phyloP scores from a whole-genome alignment of 2,888 invertebrate genomes.

The Thymelicus sylvestris region DNA sequence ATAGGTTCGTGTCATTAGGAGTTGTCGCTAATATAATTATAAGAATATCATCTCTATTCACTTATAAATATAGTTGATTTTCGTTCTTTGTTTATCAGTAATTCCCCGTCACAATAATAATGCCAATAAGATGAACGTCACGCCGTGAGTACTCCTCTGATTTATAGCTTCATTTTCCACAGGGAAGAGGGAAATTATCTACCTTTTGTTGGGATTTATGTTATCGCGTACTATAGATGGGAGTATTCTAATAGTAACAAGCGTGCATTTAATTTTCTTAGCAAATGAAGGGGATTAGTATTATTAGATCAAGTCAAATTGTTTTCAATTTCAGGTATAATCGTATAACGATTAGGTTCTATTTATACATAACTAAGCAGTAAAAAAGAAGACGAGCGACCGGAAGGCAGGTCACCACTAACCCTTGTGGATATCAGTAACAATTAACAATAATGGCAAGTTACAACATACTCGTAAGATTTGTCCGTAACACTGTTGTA shows the following conservation, averaged over 20 bases:
- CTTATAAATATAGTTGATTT: constrained; percentile 37
- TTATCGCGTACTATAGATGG: constrained; percentile 42
- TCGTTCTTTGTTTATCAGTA: constrained; percentile 41
- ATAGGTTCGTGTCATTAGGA: constrained; percentile 14
- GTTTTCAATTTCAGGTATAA: background rate
- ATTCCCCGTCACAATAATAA: constrained; percentile 46
- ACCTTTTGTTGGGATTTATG: constrained; percentile 47
- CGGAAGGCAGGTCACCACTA: too few species aligned
- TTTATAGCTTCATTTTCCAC: constrained; percentile 58
- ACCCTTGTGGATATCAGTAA: too few species aligned
- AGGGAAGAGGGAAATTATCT: constrained; percentile 47
- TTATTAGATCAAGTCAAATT: constrained; percentile 14
- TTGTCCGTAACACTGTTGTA: too few species aligned
- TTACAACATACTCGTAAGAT: too few species aligned
- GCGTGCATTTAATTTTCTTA: constrained; percentile 38
- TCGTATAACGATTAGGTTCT: too few species aligned
- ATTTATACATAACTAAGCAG: too few species aligned
- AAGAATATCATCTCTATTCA: constrained; percentile 14
- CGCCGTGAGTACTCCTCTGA: constrained; percentile 49
- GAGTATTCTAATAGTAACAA: constrained; percentile 16
- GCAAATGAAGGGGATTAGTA: constrained; percentile 13
- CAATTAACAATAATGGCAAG: too few species aligned
- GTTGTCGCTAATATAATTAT: background rate
- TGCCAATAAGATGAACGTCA: constrained; percentile 55
- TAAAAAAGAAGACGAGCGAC: too few species aligned